Evolutionary conservation across 1,140 invertebrate genomes (phyloP), one percentile per base, ranked within the genome.

Genomic region (Drosophila mauritiana): DNA sequence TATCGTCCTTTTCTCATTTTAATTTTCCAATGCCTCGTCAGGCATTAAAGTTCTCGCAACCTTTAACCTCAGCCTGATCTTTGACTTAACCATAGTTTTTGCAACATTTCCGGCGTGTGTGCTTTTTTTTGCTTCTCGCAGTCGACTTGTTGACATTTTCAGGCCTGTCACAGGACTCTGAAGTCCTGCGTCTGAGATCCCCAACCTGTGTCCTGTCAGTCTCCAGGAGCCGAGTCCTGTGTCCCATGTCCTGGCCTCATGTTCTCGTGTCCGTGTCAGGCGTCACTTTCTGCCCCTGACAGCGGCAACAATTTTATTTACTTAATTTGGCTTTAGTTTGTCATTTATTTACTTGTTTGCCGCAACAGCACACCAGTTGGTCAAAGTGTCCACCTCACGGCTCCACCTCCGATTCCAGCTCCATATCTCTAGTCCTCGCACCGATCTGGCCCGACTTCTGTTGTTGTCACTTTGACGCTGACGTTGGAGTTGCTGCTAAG

Each of bases 311-410:
- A 89, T 89, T 89, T 89, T 89, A 89, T 89, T 89, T 89, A 89
- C 84, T 89, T 89, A 89, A 89, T 89, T 89, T 89, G 84, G 84
- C 84, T 89, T 89, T 89, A 89, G 84, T 89, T 89, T 89, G 84
- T 89, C 84, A 89, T 89, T 89, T 89, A 89, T 89, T 89, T 89
- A 89, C 84, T 89, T 89, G 84, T 84, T 83, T 73, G 84, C 84
- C 80, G 62, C 83, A 83, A 77, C 74, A 79, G 31, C 51, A 67
- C 54, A 64, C 37, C 72, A 67, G 51, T 69, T 72, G 56, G 57
- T 53, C 53, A 54, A 61, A 57, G 57, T 46, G 40, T 34, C 64
- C 68, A 36, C 39, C 65, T 53, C 39, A 31, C 31, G 34, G 22
- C 72, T 51, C 64, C 42, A 25, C 20, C 45, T n/a, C n/a, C 53